Conservation (phyloP, 2,113 vertebrate species). For the Canis aureus region DNA sequence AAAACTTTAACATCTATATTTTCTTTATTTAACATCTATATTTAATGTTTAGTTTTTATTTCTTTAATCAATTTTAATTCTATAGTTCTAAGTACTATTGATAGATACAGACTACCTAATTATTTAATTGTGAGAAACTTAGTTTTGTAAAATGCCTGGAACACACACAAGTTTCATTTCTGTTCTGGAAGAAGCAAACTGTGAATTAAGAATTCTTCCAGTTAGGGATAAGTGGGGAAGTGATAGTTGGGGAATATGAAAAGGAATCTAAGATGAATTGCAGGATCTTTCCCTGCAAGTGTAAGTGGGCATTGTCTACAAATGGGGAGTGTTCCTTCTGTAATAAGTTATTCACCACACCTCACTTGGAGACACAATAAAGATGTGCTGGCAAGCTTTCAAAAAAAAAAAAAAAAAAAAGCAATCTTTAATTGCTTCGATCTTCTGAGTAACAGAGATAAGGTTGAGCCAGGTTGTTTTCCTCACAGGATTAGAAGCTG, state of each 20-base stretch:
- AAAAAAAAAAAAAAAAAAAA: no score
- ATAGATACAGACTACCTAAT: neutral
- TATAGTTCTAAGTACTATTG: neutral
- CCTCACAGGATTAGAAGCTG: neutral
- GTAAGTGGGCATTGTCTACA: neutral
- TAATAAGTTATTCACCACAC: constrained; percentile 54
- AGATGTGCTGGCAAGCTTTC: neutral
- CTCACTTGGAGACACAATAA: constrained; percentile 62
- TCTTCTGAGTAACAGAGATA: neutral
- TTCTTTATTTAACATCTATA: neutral
- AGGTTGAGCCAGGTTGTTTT: neutral
- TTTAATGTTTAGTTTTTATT: constrained; percentile 37
- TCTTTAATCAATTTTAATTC: constrained; percentile 8
- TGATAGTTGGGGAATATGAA: neutral
- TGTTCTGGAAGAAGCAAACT: constrained; percentile 36
- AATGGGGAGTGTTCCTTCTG: neutral
- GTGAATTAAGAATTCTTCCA: constrained; percentile 45
- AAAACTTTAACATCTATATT: neutral
- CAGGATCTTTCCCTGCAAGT: neutral
- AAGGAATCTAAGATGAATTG: neutral
- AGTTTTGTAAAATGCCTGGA: neutral
- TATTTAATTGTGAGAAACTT: constrained; percentile 35
- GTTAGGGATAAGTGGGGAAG: neutral
- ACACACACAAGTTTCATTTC: neutral
- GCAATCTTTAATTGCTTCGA: no score